These are phyloP conservation scores for Eulimnadia texana DNA, from an alignment of 1,140 invertebrate species.

Conservation along the genomic window DNA sequence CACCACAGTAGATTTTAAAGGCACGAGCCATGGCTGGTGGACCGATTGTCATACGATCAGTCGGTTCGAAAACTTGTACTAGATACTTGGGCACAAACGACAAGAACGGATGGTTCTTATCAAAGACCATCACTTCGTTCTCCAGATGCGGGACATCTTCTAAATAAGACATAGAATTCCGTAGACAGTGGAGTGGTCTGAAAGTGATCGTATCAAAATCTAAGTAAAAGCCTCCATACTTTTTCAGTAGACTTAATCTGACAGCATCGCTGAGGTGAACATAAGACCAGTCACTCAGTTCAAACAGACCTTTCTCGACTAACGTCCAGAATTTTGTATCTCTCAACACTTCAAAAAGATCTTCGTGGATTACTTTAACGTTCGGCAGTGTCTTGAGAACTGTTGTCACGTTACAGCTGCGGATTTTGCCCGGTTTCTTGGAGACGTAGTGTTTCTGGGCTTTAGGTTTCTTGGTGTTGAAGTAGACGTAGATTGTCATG, in stretches of 20 bases:
- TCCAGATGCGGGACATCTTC: neutral
- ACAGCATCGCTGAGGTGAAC: slow-evolving; percentile 53
- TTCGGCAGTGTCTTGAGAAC: neutral
- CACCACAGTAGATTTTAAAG: neutral
- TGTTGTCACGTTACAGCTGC: slow-evolving; percentile 19
- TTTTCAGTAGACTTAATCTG: slow-evolving; percentile 53
- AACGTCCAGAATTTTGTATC: neutral
- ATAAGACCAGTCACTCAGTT: slow-evolving; percentile 19
- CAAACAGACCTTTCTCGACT: neutral
- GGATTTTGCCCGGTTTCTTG: neutral
- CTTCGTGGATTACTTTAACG: neutral
- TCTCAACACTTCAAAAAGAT: neutral
- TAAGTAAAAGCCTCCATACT: slow-evolving; percentile 59
- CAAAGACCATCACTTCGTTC: slow-evolving; percentile 3
- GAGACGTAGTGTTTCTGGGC: neutral
- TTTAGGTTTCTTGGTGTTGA: neutral
- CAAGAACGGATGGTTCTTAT: neutral
- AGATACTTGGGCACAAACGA: neutral
- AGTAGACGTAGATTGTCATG: slow-evolving; percentile 2
- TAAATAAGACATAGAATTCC: neutral
- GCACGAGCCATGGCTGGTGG: neutral
- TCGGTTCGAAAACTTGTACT: neutral
- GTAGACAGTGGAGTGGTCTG: neutral
- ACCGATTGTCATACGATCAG: neutral
- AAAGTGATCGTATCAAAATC: slow-evolving; percentile 51